Percentiles rank a stretch among this genome's conserved stretches.
Evolutionary conservation across 2,797 vertebrate genomes (phyloP).

Genomic region (Gallinago solitaria): DNA sequence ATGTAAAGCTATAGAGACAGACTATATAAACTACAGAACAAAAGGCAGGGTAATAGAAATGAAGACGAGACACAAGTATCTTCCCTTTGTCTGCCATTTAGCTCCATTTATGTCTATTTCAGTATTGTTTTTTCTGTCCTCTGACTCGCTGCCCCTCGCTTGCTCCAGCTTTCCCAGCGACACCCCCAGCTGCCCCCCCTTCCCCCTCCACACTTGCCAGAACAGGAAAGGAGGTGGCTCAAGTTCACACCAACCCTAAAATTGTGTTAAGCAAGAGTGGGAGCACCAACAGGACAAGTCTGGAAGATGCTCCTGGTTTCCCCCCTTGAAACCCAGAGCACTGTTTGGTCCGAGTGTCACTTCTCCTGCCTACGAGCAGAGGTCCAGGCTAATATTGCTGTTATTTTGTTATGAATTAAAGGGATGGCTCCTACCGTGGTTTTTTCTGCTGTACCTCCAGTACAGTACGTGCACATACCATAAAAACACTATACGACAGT

Average conservation of each 20-base stretch:
- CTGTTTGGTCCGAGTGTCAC: neutral
- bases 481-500: neutral
- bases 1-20: neutral
- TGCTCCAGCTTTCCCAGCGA: neutral
- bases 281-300: neutral
- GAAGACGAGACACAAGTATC: neutral
- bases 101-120: neutral
- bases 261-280: too few relatives aligned
- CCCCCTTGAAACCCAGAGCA: too few relatives aligned
- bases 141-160: neutral
- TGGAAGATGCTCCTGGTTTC: neutral
- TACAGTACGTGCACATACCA: accelerated
- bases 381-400: neutral
- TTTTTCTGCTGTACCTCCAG: too few relatives aligned
- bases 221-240: neutral
- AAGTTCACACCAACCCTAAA: neutral
- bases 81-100: neutral
- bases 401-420: neutral
- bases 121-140: neutral
- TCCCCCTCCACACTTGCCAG: neutral
- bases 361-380: neutral
- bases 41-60: neutral
- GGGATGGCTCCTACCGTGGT: neutral
- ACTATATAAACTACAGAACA: neutral
- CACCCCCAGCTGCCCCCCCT: too few relatives aligned